Evolutionary conservation across 2,113 vertebrate genomes (phyloP), one percentile per base, ranked within the genome.

Genomic region (Gobiocypris rarus): DNA sequence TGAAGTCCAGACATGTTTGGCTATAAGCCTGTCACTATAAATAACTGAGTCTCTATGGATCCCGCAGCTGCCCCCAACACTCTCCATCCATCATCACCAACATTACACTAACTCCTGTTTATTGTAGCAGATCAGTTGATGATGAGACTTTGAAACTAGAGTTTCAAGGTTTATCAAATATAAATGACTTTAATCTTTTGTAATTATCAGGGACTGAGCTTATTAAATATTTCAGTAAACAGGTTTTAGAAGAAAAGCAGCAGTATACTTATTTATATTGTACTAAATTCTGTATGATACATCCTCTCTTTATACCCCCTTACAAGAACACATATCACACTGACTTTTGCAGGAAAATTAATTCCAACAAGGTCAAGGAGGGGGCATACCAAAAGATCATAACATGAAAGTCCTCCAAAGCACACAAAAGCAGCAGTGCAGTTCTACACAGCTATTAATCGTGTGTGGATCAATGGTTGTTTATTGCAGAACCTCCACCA

Each of bases 41-140:
- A 87, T 75, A 89, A 76, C 79, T 24, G 7, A 0, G 43, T 85
- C 81, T 82, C 84, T 80, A 4, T 67, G 38, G 79, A 19, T 41
- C 22, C 75, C 38, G 28, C 74, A 83, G 63, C 85, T 86, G 79
- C 43, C 84, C 82, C 41, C 1, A 89, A 54, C 86, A 67, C 85
- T 80, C 80, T 43, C 84, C 86, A 88, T 82, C 88, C 86, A 90
- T 89, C 88, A 91, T 89, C 88, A 88, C 11, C 52, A 56, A 2
- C 82, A 90, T 86, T 80, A 81, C 67, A 81, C 86, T 79, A 89
- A 89, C 70, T 82, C 82, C 80, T 85, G 86, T 87, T 84, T 86
- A 88, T 79, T 78, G 87, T 59, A 58, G 2, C 43, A 15, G 86
- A 63, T 45, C 81, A 56, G 76, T 73, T 76, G 22, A 73, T 69